phyloP scores from a whole-genome alignment of 2,797 vertebrate species.

The Amniataba percoides region DNA sequence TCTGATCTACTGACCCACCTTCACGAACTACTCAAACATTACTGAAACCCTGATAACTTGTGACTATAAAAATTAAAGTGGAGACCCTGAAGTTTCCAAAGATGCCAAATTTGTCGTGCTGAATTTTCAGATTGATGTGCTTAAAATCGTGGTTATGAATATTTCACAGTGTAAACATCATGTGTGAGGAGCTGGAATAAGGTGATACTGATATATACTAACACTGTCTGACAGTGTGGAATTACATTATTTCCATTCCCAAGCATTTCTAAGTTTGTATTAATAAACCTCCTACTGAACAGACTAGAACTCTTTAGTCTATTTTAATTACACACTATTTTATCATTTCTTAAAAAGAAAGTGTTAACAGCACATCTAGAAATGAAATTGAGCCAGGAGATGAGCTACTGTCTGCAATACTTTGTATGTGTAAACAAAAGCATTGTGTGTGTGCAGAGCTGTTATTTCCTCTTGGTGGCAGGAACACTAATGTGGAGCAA shows the following conservation, averaged over 20 bases:
- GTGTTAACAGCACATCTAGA: not conserved
- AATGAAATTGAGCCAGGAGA: not conserved
- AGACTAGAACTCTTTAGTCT: not conserved
- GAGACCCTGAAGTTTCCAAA: not conserved
- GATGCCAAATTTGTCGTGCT: not conserved
- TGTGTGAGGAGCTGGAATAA: not conserved
- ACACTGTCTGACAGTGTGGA: not conserved
- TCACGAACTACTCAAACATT: not conserved
- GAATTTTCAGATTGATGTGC: not conserved
- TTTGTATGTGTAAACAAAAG: not conserved
- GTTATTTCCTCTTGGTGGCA: not conserved
- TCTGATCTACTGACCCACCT: not conserved
- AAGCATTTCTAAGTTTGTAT: not conserved
- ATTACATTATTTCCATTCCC: not conserved
- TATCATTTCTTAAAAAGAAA: not conserved
- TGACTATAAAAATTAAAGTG: not conserved
- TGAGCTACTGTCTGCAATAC: slow-evolving; percentile 11
- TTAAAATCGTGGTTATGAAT: not conserved
- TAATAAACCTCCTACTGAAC: not conserved
- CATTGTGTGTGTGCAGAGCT: not conserved
- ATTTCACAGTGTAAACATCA: not conserved
- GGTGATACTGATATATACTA: not conserved
- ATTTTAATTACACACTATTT: not conserved
- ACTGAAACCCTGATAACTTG: not conserved
- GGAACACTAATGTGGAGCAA: slow-evolving; percentile 8